Percentiles rank a stretch among this genome's conserved stretches.
Evolutionary conservation across 2,113 vertebrate genomes (phyloP).

Genomic region (Tragelaphus imberbis): DNA sequence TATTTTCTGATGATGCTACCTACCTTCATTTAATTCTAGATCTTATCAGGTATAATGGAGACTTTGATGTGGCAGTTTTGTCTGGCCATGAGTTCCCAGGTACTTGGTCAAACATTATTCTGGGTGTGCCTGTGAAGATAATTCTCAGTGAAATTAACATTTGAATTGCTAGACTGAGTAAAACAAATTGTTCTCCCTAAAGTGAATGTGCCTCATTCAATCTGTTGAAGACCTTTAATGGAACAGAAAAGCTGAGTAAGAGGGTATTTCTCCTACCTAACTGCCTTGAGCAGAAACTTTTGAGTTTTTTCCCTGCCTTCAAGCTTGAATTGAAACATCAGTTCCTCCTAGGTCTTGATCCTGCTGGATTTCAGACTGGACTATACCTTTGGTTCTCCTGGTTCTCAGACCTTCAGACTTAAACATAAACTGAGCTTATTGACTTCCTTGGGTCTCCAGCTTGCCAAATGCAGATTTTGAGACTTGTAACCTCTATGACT

Average conservation of each 20-base stretch:
- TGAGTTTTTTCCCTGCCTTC: neutral
- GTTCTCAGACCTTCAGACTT: neutral
- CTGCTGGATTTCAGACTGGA: neutral
- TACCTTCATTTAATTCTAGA: neutral
- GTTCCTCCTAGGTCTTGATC: neutral
- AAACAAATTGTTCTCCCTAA: neutral
- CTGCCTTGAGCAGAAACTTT: neutral
- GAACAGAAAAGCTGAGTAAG: neutral
- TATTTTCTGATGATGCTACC: neutral
- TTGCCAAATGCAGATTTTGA: neutral
- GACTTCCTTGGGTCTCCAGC: neutral
- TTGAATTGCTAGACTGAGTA: neutral
- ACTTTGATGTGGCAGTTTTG: neutral
- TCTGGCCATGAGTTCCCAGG: neutral
- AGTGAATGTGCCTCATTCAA: neutral
- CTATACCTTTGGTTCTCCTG: neutral
- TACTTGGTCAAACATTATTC: neutral
- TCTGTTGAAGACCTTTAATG: neutral
- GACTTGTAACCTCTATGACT: neutral
- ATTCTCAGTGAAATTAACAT: neutral
- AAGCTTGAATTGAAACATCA: neutral
- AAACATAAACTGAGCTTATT: neutral
- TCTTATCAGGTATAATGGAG: neutral
- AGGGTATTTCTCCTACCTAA: neutral
- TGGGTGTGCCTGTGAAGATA: neutral